Evolutionary conservation across 2,113 vertebrate species (phyloP), one percentile per base, ranked within the genome.

Genomic region (Cinclus mexicanus): DNA sequence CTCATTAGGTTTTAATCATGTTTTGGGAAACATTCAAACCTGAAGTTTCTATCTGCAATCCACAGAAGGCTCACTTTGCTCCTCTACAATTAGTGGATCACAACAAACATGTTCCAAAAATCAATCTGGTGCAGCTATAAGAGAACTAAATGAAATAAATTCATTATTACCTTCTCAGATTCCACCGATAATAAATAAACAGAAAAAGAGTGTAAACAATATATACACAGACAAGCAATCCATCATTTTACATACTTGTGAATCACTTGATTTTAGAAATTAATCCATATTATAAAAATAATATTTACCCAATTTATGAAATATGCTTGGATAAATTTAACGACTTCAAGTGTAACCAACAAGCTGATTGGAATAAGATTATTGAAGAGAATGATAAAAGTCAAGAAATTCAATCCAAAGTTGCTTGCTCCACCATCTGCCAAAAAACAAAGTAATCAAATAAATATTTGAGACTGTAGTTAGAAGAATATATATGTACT

Each of bases 311-410:
- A 99, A 95, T 99, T 99, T 97, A 99, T 99, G 98, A 99, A 99
- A 97, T 99, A 99, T 16, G 99, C 99, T 87, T 99, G 99, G 89
- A 98, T 98, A 97, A 99, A 99, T 98, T 99, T 99, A 96, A 99
- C 99, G 52, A 99, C 99, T 98, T 99, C 99, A 96, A 99, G 97
- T 0, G 99, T 99, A 96, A 99, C 99, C 98, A 99, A 97, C 47
- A 99, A 98, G 94, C 99, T 99, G 98, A 99, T 99, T 70, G 99
- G 99, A 92, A 99, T 99, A 95, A 99, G 98, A 96, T 99, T 99
- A 98, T 99, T 99, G 99, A 99, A 99, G 95, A 99, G 99, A 98
- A 99, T 99, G 95, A 99, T 99, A 95, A 99, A 99, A 87, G 99
- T 99, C 97, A 99, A 98, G 97, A 99, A 99, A 98, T 99, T 99